phyloP scores from a whole-genome alignment of 92 coral and sea anemone species.

The Palythoa grandis region DNA sequence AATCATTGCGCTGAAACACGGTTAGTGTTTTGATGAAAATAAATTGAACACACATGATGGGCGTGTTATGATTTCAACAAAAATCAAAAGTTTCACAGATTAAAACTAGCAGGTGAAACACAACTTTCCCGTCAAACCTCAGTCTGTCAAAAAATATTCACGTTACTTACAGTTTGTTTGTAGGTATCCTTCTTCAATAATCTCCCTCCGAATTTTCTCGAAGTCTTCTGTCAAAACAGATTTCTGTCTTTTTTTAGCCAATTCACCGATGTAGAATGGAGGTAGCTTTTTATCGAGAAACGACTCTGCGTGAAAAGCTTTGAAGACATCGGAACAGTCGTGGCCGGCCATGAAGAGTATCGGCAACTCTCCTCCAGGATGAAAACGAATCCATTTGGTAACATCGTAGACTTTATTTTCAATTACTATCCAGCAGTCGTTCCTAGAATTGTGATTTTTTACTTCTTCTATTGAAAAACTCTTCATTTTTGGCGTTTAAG shows the following conservation, averaged over 20 bases:
- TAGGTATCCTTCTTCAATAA: slow-evolving; percentile 82
- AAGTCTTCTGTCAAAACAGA: slow-evolving; percentile 77
- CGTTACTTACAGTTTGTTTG: slow-evolving; percentile 90
- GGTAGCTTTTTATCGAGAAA: slow-evolving; percentile 84
- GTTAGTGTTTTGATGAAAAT: neutral
- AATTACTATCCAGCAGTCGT: slow-evolving; percentile 92
- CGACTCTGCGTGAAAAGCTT: slow-evolving; percentile 93
- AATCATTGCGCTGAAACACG: neutral
- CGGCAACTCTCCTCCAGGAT: slow-evolving; percentile 97
- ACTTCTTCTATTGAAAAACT: slow-evolving; percentile 82
- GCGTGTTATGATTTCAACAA: slow-evolving; percentile 7
- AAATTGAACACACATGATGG: neutral
- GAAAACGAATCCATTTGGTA: slow-evolving; percentile 88
- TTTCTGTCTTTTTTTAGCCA: slow-evolving; percentile 56
- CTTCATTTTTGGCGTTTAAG: slow-evolving; percentile 3
- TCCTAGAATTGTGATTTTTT: slow-evolving; percentile 72
- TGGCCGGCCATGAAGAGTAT: slow-evolving; percentile 95
- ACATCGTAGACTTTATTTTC: slow-evolving; percentile 87
- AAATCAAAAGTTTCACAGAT: slow-evolving; percentile 34
- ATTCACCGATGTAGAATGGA: slow-evolving; percentile 81
- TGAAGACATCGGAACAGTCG: slow-evolving; percentile 95
- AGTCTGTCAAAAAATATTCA: slow-evolving; percentile 18
- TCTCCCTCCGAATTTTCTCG: slow-evolving; percentile 76
- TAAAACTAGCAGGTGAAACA: slow-evolving; percentile 35
- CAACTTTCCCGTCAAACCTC: neutral